These are phyloP conservation scores for Diarsia mendica DNA, from an alignment of 2,888 invertebrate genomes.

Conservation along the genomic window DNA sequence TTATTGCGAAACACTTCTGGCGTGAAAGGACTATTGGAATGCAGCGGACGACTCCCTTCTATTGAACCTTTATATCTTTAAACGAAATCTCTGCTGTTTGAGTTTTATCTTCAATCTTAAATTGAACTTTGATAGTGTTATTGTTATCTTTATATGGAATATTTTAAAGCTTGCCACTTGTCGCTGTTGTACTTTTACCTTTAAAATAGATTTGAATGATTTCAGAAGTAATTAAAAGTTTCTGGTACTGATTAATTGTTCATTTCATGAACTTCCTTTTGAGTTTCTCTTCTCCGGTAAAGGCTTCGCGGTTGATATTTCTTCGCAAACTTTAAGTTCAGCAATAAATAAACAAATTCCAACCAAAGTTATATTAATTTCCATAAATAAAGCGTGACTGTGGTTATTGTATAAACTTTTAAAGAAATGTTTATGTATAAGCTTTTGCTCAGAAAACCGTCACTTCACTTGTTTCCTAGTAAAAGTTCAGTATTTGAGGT, in stretches of 20 bases:
- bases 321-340: neutral
- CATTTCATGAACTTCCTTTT: conserved; percentile 17
- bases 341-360: neutral
- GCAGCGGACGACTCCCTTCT: conserved; percentile 75
- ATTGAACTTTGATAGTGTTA: conserved; percentile 3
- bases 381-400: conserved; percentile 12
- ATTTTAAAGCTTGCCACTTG: neutral
- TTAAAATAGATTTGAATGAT: neutral
- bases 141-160: neutral
- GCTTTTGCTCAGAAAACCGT: conserved; percentile 8
- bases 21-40: conserved; percentile 84
- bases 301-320: conserved; percentile 10
- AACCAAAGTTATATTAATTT: conserved; percentile 1
- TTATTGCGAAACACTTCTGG: conserved; percentile 78
- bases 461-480: conserved; percentile 26
- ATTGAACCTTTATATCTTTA: conserved; percentile 53
- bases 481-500: conserved; percentile 58
- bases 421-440: conserved; percentile 20
- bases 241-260: neutral
- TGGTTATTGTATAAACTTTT: conserved; percentile 6
- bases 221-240: neutral
- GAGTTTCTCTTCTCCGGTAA: neutral
- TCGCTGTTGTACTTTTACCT: neutral
- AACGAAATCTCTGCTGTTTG: conserved; percentile 53
- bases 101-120: conserved; percentile 18